phyloP scores from a whole-genome alignment of 2,888 invertebrate genomes.

The Drosophila atroscutellata region DNA sequence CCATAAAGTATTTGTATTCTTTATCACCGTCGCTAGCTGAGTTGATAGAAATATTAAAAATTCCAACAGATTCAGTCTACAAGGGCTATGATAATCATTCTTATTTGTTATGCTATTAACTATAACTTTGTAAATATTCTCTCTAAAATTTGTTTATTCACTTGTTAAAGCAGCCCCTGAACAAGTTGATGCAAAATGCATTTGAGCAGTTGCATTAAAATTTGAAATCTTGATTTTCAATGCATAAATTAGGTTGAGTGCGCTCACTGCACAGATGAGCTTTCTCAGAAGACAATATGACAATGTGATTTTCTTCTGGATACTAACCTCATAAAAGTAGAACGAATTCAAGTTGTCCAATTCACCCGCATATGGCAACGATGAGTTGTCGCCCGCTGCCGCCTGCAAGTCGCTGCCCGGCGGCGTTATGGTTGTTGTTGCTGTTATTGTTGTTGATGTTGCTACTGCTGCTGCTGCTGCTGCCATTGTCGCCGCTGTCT shows the following conservation, averaged over 20 bases:
- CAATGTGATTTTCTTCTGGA: constrained; percentile 1
- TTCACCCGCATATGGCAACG: constrained; percentile 55
- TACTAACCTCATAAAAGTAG: constrained; percentile 84
- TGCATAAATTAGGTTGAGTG: constrained; percentile 57
- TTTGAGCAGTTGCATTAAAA: constrained; percentile 32
- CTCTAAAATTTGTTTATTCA: background rate
- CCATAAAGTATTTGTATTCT: background rate
- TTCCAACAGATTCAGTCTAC: background rate
- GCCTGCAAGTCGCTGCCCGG: constrained; percentile 45
- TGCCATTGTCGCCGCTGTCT: constrained; percentile 79
- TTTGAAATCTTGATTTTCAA: constrained; percentile 27
- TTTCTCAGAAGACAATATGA: constrained; percentile 8
- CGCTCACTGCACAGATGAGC: constrained; percentile 20
- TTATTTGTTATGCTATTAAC: background rate
- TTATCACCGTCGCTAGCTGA: background rate
- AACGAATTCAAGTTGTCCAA: constrained; percentile 83
- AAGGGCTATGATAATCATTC: background rate
- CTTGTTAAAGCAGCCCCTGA: background rate
- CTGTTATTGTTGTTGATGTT: constrained; percentile 24
- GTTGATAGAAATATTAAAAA: background rate
- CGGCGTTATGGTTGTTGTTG: constrained; percentile 40
- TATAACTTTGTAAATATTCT: background rate
- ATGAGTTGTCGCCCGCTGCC: constrained; percentile 47
- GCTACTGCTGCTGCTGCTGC: constrained; percentile 74
- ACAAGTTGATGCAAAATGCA: constrained; percentile 26